Conservation (phyloP, 2,113 vertebrate species). For the Halichoeres trimaculatus region DNA sequence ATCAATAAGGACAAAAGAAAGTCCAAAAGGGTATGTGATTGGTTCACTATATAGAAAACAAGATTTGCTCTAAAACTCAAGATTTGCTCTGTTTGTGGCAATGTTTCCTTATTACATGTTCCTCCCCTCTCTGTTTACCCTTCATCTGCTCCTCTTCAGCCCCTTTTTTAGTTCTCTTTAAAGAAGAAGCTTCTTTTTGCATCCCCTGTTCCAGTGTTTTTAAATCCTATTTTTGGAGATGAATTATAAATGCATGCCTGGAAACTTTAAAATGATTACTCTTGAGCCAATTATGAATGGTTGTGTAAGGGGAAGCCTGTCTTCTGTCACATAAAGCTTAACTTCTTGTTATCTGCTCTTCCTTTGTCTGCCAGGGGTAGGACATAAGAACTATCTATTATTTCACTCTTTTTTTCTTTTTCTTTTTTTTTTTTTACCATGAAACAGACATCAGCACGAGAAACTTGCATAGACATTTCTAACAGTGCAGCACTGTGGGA, state of each 20-base stretch:
- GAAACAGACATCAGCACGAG: background rate
- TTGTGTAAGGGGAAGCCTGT: conserved; percentile 74
- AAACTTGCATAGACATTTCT: background rate
- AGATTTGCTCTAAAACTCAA: conserved; percentile 16
- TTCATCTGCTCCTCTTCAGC: conserved; percentile 20
- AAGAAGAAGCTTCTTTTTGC: conserved; percentile 80
- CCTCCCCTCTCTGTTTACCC: background rate
- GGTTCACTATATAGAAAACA: background rate
- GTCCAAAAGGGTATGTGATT: background rate
- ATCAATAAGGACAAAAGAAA: too few species aligned
- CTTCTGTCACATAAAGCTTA: conserved; percentile 21
- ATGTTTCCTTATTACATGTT: conserved; percentile 18
- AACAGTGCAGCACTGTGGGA: conserved; percentile 12
- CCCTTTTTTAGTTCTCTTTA: conserved; percentile 57
- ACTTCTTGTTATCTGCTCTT: conserved; percentile 25
- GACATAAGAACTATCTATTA: background rate
- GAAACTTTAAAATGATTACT: conserved; percentile 66
- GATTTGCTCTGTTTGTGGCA: conserved; percentile 9
- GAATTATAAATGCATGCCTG: conserved; percentile 81
- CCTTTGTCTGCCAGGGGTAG: conserved; percentile 6
- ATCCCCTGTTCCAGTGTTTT: conserved; percentile 80
- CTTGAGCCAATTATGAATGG: conserved; percentile 62
- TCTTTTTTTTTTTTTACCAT: too few species aligned
- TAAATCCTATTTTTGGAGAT: conserved; percentile 75
- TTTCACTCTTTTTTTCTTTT: background rate